Conservation (phyloP, 2,888 invertebrate genomes). For the Margaritifera margaritifera region DNA sequence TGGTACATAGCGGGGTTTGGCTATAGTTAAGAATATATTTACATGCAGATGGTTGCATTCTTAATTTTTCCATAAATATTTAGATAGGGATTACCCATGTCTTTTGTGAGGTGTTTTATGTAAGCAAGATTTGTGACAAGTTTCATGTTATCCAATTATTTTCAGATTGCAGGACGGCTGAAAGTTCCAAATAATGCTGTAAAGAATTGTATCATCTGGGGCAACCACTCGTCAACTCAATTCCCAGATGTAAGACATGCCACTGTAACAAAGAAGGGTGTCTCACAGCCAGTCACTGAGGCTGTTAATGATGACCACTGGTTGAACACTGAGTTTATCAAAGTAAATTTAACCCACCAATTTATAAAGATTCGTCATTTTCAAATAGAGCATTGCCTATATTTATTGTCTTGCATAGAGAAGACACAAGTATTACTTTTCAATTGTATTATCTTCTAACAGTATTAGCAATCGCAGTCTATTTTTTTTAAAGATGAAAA, state of each 20-base stretch:
- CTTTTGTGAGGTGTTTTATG: no score
- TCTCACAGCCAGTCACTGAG: constrained; percentile 77
- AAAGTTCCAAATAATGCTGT: constrained; percentile 79
- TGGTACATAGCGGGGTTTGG: no score
- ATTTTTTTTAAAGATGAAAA: no score
- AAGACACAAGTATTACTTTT: no score
- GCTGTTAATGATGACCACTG: constrained; percentile 86
- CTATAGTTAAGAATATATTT: no score
- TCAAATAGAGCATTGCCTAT: neutral
- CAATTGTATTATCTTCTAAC: no score
- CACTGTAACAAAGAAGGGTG: constrained; percentile 62
- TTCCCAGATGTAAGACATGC: constrained; percentile 89
- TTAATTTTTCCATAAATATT: no score
- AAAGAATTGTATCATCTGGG: constrained; percentile 97
- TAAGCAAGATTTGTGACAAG: neutral
- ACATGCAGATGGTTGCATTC: no score
- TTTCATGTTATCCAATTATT: constrained; percentile 1
- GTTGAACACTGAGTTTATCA: constrained; percentile 87
- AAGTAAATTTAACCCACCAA: constrained; percentile 68
- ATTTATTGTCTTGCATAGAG: neutral
- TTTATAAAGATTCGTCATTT: neutral
- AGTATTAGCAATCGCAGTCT: no score
- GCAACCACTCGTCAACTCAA: constrained; percentile 99
- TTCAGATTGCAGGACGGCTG: constrained; percentile 73
- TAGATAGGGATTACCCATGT: no score